Base-by-base conservation (phyloP, 2,113 vertebrate species). In the Ia io region DNA sequence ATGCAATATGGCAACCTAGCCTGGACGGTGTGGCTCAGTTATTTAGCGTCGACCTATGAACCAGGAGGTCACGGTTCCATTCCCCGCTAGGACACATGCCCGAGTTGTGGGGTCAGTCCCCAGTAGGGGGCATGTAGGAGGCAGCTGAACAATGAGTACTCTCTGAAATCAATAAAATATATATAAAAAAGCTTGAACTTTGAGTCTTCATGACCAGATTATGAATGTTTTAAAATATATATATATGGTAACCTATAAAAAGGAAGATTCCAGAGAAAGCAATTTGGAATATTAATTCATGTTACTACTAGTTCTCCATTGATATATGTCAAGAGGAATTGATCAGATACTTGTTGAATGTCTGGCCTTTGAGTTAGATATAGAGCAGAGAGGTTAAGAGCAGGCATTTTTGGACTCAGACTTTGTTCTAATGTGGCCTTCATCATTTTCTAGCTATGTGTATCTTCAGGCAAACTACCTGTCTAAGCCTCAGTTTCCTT, bases 261-360 rank as follows among this genome's bases (percentile, higher is more conserved):
- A 61, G 20, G 37, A 69, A 74, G 28, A 53, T 90, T 90, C 69
- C 65, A 78, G 80, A 96, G 53, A 49, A 93, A 94, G 82, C 69
- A 83, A 17, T 89, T 51, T 78, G 63, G 7, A 30, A 14, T 80
- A 73, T 47, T 47, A 91, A 79, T 80, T 88, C 40, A 61, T 77
- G 30, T 77, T 94, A 56, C 23, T 92, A 22, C 84, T 76, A 82
- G 56, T 77, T 90, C 92, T 82, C 2, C 28, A 90, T 25, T 37
- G 17, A 13, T 70, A 35, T 74, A 61, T 74, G 56, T 90, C 61
- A 56, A 47, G 32, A 63, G 40, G 28, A 78, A 13, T 84, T 95
- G 42, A 67, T 69, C 63, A 93, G 59, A 79, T 76, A 61, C n/a
- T 69, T 87, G 49, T 53, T 79, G 74, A 70, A 73, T 56, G 10